Percentiles rank a stretch among this genome's conserved stretches.
phyloP scores from a whole-genome alignment of 2,888 invertebrate genomes.

The Hyposoter didymator region DNA sequence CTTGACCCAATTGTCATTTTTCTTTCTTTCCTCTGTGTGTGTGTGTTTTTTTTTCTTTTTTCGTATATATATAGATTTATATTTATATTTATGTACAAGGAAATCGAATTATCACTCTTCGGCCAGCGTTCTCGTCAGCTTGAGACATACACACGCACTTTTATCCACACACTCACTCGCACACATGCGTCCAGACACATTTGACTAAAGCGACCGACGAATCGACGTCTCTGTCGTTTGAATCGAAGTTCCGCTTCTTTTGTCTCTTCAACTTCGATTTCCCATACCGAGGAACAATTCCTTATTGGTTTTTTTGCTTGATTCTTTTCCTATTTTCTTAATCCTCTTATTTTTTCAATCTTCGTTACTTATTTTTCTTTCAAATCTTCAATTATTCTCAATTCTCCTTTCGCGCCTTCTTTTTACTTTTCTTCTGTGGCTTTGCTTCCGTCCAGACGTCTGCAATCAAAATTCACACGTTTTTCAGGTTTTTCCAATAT shows the following conservation, averaged over 20 bases:
- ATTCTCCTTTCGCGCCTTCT: conserved; percentile 91
- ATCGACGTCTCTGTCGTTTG: conserved; percentile 52
- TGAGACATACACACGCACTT: conserved; percentile 22
- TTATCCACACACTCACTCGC: conserved; percentile 11
- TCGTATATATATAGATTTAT: conserved; percentile 35
- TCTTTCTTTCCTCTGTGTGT: conserved; percentile 11
- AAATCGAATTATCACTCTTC: conserved; percentile 58
- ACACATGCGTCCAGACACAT: conserved; percentile 29
- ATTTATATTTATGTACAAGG: conserved; percentile 58
- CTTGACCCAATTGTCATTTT: conserved; percentile 50
- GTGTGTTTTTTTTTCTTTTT: conserved; percentile 24
- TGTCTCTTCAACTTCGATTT: conserved; percentile 48
- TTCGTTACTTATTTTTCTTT: conserved; percentile 19
- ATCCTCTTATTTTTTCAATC: conserved; percentile 22
- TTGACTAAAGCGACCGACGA: conserved; percentile 65
- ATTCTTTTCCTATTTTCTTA: not conserved
- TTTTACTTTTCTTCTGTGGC: conserved; percentile 90
- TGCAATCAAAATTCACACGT: conserved; percentile 79
- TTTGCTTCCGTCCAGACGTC: conserved; percentile 92
- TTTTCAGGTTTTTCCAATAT: not conserved
- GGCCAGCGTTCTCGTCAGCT: conserved; percentile 47
- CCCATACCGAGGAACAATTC: conserved; percentile 62
- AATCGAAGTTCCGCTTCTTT: conserved; percentile 42
- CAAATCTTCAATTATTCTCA: conserved; percentile 82
- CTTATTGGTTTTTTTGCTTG: conserved; percentile 45